These are phyloP conservation scores for Cataglyphis altisquamis DNA, from an alignment of 2,888 invertebrate genomes.

Conservation along the genomic window DNA sequence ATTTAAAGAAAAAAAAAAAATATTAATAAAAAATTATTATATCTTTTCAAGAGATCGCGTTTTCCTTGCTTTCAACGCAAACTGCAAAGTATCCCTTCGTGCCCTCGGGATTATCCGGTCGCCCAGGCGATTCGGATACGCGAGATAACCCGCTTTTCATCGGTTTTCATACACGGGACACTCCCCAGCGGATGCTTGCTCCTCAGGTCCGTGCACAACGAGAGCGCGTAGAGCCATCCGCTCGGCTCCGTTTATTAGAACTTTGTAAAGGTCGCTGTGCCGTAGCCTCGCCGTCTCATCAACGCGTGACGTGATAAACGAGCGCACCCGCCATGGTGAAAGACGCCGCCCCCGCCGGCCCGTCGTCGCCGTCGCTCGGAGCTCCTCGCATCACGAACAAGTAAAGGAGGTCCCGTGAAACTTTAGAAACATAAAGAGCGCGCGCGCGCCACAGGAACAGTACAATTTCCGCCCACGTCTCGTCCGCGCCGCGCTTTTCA, in stretches of 20 bases:
- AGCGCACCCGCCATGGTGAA: constrained; percentile 49
- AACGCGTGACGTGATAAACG: constrained; percentile 59
- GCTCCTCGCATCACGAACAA: constrained; percentile 47
- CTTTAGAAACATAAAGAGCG: constrained; percentile 53
- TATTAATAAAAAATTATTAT: not conserved
- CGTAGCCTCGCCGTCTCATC: constrained; percentile 53
- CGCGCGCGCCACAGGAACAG: constrained; percentile 40
- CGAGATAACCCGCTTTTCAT: constrained; percentile 46
- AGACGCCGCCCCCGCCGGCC: constrained; percentile 12
- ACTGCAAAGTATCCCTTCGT: constrained; percentile 1
- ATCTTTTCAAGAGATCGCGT: not conserved
- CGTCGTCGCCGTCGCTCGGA: constrained; percentile 31
- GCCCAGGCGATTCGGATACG: constrained; percentile 12
- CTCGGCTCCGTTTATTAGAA: constrained; percentile 47
- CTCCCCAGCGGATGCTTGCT: constrained; percentile 17
- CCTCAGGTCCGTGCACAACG: constrained; percentile 35
- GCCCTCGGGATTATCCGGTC: constrained; percentile 15
- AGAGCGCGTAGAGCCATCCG: constrained; percentile 16
- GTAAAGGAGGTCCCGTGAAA: constrained; percentile 51
- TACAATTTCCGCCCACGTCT: constrained; percentile 47
- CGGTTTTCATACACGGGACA: constrained; percentile 41
- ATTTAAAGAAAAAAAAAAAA: not conserved
- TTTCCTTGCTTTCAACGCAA: not conserved
- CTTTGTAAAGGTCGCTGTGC: constrained; percentile 49
- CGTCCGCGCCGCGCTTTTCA: constrained; percentile 41